Percentiles rank a stretch among this genome's conserved stretches.
Conservation (phyloP, 2,113 vertebrate genomes). For the Pterocles burchelli region DNA sequence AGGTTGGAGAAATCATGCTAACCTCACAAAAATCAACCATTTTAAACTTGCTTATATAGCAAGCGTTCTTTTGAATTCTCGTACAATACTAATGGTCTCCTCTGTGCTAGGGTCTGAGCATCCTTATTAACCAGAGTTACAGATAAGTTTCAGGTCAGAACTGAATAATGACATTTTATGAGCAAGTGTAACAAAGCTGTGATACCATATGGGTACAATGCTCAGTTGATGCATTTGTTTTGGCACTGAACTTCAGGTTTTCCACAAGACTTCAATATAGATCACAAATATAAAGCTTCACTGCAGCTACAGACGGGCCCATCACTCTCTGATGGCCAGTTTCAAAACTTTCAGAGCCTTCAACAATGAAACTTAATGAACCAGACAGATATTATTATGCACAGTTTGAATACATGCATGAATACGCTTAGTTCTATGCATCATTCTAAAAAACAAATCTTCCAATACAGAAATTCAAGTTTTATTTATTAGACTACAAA, state of each 20-base stretch:
- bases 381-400: background rate
- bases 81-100: background rate
- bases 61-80: background rate
- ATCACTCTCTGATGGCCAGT: background rate
- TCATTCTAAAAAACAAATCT: background rate
- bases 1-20: background rate
- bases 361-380: background rate
- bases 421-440: background rate
- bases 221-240: background rate
- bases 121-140: background rate
- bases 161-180: background rate
- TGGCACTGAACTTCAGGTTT: background rate
- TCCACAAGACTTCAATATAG: background rate
- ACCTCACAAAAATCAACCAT: background rate
- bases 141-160: background rate
- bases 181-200: background rate
- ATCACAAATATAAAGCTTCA: background rate
- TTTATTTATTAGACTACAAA: background rate
- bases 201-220: background rate
- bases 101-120: background rate
- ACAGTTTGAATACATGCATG: background rate
- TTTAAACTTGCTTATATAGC: background rate
- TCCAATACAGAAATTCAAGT: background rate
- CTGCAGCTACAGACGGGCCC: background rate
- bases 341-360: background rate